Base-by-base conservation (phyloP, 2,888 invertebrate species). In the Oeneis ivallda region DNA sequence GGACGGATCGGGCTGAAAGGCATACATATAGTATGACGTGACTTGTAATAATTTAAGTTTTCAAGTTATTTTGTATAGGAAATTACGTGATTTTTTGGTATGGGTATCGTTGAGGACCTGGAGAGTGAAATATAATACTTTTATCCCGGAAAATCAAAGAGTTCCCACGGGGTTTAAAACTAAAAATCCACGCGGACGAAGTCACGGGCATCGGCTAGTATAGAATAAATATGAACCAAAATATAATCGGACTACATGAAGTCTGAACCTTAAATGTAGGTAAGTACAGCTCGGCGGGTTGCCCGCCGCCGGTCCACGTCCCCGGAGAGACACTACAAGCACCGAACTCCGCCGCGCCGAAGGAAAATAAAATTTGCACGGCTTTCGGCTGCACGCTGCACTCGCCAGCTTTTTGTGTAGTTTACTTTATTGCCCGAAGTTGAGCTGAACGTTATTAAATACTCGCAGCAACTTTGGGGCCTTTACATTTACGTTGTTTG, bases 301-400 rank as follows among this genome's bases (percentile, higher is more conserved):
- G n/a, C n/a, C n/a, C 1, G 9, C 37, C 15, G 37, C 37, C 49
- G 10, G 49, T 19, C 49, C 49, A 10, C 9, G 45, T 53, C 53
- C 53, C 37, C 53, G 15, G 53, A 15, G 34, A 34, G 52, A n/a
- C 34, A 37, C 10, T 17, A 53, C 53, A 37, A 50, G n/a, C 37
- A 5, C 15, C n/a, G 53, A 37, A 52, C 32, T 52, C 8, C 13
- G 13, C 15, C 52, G 53, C 53, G 17, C 17, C 52, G 52, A 34
- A 8, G 5, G 5, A 10, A 53, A 37, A 53, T 53, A 53, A 37
- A 15, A 53, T 53, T 34, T 53, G 37, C 53, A 5, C 1, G 53
- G 37, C 34, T n/a, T 53, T n/a, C 53, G 17, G 17, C n/a, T 37
- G 8, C 8, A n/a, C 8, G 34, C 52, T 34, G 52, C 52, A 52